These are phyloP conservation scores for Dromas ardeola DNA, from an alignment of 2,113 vertebrate genomes.

Conservation along the genomic window DNA sequence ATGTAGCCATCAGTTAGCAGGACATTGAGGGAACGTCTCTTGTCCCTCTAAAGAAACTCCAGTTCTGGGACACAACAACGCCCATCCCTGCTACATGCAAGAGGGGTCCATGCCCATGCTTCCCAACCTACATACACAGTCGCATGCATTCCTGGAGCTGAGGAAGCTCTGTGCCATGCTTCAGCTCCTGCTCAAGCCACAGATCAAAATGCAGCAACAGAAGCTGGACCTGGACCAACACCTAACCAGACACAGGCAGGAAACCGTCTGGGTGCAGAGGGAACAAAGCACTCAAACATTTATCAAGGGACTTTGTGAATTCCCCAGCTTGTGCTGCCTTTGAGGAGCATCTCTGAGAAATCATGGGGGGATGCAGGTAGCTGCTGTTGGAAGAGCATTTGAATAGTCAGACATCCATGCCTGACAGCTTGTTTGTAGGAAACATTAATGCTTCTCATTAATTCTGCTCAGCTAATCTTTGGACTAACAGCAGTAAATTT, in stretches of 20 bases:
- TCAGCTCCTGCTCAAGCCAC: neutral
- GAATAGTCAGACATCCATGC: neutral
- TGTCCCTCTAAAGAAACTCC: neutral
- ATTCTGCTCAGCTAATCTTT: neutral
- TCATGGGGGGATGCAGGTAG: neutral
- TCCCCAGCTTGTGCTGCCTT: neutral
- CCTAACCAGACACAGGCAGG: neutral
- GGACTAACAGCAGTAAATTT: neutral
- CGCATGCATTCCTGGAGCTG: fast-evolving
- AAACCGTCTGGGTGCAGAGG: neutral
- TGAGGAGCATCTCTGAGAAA: neutral
- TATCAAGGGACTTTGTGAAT: neutral
- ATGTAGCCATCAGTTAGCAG: neutral
- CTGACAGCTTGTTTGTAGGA: neutral
- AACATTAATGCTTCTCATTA: neutral
- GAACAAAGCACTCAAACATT: neutral
- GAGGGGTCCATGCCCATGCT: neutral
- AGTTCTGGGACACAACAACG: neutral
- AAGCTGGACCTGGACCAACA: neutral
- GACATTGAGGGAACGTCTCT: neutral
- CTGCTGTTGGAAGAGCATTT: neutral
- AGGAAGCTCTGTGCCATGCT: neutral
- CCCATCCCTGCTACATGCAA: neutral
- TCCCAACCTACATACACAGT: neutral
- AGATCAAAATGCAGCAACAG: neutral